Percentiles rank a stretch among this genome's conserved stretches.
Evolutionary conservation across 2,888 invertebrate species (phyloP).

Genomic region (Myopa tessellatipennis): DNA sequence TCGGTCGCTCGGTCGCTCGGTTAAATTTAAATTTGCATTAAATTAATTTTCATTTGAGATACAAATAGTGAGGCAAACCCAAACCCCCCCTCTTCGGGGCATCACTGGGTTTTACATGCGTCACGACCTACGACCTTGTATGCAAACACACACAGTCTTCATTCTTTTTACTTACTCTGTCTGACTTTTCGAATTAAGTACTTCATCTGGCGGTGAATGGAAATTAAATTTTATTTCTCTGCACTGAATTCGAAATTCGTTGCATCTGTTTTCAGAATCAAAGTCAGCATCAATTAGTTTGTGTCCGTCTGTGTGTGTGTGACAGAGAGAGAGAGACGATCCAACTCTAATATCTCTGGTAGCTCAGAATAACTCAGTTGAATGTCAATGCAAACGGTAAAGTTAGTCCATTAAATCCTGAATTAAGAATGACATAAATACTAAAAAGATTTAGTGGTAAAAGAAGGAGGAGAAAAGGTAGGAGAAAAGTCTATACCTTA

Average conservation of each 20-base stretch:
- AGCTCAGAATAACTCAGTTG: neutral
- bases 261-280: neutral
- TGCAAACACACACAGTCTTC: neutral
- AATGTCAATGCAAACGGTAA: neutral
- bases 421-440: neutral
- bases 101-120: too few species aligned
- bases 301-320: neutral
- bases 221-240: neutral
- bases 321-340: too few species aligned
- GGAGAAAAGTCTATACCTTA: too few species aligned
- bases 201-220: neutral
- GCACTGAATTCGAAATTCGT: neutral
- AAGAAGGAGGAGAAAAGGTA: too few species aligned
- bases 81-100: too few species aligned
- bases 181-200: neutral
- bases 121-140: neutral
- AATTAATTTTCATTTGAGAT: conserved; percentile 4
- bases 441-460: too few species aligned
- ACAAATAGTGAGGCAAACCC: neutral
- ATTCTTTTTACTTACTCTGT: neutral
- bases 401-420: neutral
- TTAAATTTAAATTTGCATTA: conserved; percentile 18
- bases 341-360: neutral
- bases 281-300: conserved; percentile 5
- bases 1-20: neutral